These are phyloP conservation scores for Simalia tracyae DNA, from an alignment of 2,797 vertebrate species.

Conservation along the genomic window DNA sequence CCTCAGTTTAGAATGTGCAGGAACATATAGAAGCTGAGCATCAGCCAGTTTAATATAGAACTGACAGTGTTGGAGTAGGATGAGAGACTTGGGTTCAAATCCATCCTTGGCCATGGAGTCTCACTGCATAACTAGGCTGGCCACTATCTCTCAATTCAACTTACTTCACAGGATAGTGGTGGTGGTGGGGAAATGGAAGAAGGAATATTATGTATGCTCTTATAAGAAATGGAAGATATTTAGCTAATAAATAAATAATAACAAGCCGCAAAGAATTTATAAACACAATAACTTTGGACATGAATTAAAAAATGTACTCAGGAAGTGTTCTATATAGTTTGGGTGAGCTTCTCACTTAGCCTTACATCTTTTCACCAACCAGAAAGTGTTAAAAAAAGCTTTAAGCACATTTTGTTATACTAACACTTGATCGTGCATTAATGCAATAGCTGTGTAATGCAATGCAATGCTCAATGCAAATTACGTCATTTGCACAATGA, in stretches of 20 bases:
- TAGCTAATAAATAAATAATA: background rate
- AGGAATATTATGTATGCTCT: background rate
- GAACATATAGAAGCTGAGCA: background rate
- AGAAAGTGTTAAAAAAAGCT: slow-evolving; percentile 30
- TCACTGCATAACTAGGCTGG: background rate
- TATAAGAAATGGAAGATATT: background rate
- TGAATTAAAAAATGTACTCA: slow-evolving; percentile 14
- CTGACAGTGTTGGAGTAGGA: no score
- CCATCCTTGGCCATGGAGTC: no score
- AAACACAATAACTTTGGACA: background rate
- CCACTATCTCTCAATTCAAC: background rate
- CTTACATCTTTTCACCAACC: slow-evolving; percentile 35
- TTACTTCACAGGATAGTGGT: background rate
- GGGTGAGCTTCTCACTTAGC: slow-evolving; percentile 31
- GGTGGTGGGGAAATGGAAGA: background rate
- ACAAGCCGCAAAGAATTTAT: background rate
- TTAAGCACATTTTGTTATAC: slow-evolving; percentile 9
- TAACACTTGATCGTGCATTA: slow-evolving; percentile 35
- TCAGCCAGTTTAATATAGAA: no score
- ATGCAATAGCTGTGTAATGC: background rate
- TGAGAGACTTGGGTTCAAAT: no score
- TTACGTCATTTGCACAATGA: background rate
- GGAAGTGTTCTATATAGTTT: background rate
- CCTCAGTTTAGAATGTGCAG: background rate
- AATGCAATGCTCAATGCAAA: background rate